phyloP scores from a whole-genome alignment of 2,113 vertebrate species.

The Gymnobelideus leadbeateri region DNA sequence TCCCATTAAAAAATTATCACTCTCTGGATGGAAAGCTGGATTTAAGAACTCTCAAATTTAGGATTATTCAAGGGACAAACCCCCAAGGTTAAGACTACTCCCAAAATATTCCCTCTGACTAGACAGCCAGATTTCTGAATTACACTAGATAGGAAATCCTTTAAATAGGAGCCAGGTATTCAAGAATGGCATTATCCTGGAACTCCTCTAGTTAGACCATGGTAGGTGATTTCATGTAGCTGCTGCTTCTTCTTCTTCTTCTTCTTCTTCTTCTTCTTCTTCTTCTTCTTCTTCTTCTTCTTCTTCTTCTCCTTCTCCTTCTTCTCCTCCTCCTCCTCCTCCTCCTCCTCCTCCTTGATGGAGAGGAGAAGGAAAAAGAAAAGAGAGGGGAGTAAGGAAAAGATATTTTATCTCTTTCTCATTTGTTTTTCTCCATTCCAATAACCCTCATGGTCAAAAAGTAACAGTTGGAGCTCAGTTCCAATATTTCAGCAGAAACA shows the following conservation, averaged over 20 bases:
- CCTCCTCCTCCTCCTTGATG: no score
- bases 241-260: not conserved
- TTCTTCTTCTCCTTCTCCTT: not conserved
- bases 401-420: not conserved
- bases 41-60: not conserved
- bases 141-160: not conserved
- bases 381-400: not conserved
- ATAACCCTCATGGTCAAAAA: not conserved
- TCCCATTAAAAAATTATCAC: not conserved
- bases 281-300: not conserved
- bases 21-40: not conserved
- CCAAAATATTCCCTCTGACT: not conserved
- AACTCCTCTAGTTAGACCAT: not conserved
- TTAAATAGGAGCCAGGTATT: not conserved
- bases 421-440: not conserved
- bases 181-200: not conserved
- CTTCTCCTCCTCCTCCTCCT: not conserved
- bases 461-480: not conserved
- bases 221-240: not conserved
- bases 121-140: not conserved
- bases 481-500: constrained; percentile 24
- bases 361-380: not conserved
- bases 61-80: not conserved
- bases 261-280: not conserved
- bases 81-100: not conserved